Base-by-base conservation (phyloP, 1,140 invertebrate genomes). In the Brachystomella parvula region DNA sequence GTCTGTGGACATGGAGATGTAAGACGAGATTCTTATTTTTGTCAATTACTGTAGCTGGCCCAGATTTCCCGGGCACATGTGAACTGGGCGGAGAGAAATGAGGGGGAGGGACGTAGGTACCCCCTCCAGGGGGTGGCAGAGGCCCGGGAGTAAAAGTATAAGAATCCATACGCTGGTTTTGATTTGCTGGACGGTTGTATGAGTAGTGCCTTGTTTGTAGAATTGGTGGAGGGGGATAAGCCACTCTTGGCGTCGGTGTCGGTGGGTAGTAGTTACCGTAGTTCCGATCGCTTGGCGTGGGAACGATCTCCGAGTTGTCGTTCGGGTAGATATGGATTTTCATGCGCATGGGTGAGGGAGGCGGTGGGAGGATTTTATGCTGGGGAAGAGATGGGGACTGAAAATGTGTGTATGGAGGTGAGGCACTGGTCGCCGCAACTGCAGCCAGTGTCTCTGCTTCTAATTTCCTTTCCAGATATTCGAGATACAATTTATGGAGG, bases 301-400 rank as follows among this genome's bases (percentile, higher is more conserved):
- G n/a, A n/a, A n/a, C n/a, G n/a, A 28, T n/a, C 15, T 60, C 47
- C 6, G 12, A 19, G 30, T 69, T 49, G n/a, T 70, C 72, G 32
- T 73, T 73, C 1, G 72, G 72, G 44, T 73, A 73, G 58, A 73
- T 73, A 47, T 73, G 72, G 32, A 73, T 73, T 63, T 73, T 73
- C 72, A 73, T 73, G 59, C 72, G 47, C 72, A 73, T 73, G 12
- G 71, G 71, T 35, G 49, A 21, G 2, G 39, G 39, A 26, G 49
- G 49, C 24, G 49, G 49, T 19, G 49, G 3, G 12, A 53, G 6
- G 6, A 17, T 53, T 53, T 12, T 53, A 17, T 9, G 49, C 3
- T 15, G 49, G 12, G 49, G 49, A 53, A 24, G 49, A 24, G 49
- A 44, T 44, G 39, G 39, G 9, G 39, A n/a, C 39, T 44, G 39